Evolutionary conservation across 1,140 invertebrate species (phyloP).

Genomic region (Pseudachorutes palmiensis): DNA sequence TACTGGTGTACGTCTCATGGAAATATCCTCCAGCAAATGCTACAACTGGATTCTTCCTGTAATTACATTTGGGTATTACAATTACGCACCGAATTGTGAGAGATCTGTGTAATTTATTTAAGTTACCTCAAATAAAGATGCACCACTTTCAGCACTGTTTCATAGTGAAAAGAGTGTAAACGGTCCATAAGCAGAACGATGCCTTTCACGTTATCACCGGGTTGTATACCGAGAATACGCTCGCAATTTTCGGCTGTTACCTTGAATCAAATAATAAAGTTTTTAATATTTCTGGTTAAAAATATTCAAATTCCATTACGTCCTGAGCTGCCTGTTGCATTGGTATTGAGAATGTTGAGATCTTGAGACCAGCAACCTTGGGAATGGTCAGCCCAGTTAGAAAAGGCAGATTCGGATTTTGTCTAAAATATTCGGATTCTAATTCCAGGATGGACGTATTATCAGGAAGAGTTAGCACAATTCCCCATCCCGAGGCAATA

Average conservation of each 20-base stretch:
- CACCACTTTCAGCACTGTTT: too few species aligned
- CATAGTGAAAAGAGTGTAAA: too few species aligned
- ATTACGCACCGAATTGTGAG: too few species aligned
- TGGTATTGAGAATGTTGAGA: slow-evolving; percentile 17
- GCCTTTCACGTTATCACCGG: slow-evolving; percentile 31
- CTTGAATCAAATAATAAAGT: too few species aligned
- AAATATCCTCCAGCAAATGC: slow-evolving; percentile 40
- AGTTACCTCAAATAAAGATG: too few species aligned
- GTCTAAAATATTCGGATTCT: slow-evolving; percentile 7
- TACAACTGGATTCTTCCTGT: slow-evolving; percentile 38
- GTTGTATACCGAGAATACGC: slow-evolving; percentile 20
- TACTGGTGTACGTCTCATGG: slow-evolving; percentile 14
- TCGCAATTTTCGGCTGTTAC: slow-evolving; percentile 20
- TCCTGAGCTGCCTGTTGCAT: too few species aligned
- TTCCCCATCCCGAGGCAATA: slow-evolving; percentile 16
- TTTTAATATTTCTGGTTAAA: too few species aligned
- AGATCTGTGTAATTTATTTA: too few species aligned
- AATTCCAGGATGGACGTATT: slow-evolving; percentile 14
- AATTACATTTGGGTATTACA: too few species aligned
- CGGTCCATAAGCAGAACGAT: slow-evolving; percentile 28
- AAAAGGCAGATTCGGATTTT: slow-evolving; percentile 9
- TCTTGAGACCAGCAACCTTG: slow-evolving; percentile 20
- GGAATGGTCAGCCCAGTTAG: slow-evolving; percentile 28
- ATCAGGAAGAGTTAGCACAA: slow-evolving; percentile 19
- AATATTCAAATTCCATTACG: too few species aligned